These are phyloP conservation scores for Athetis lepigone DNA, from an alignment of 2,888 invertebrate genomes.

Conservation along the genomic window DNA sequence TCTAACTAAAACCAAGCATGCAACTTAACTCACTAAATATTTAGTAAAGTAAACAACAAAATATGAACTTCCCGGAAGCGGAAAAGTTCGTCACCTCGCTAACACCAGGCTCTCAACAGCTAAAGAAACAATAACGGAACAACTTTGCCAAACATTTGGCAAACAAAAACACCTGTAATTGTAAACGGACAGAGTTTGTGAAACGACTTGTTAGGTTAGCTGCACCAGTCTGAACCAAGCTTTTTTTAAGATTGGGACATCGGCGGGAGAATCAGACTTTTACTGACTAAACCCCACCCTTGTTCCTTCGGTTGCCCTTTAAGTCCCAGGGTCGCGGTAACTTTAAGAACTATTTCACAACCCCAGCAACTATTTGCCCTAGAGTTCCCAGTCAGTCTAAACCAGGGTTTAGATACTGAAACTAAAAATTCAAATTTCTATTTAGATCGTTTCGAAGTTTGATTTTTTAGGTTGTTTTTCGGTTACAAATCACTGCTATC, in stretches of 20 bases:
- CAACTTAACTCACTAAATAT: constrained; percentile 28
- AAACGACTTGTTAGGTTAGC: constrained; percentile 44
- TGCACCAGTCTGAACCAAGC: too few relatives aligned
- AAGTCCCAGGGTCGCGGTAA: too few relatives aligned
- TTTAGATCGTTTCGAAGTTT: constrained; percentile 11
- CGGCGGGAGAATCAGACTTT: too few relatives aligned
- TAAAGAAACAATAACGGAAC: constrained; percentile 50
- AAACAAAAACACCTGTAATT: constrained; percentile 74
- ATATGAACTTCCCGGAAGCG: constrained; percentile 35
- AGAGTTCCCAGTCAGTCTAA: too few relatives aligned
- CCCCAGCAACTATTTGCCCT: too few relatives aligned
- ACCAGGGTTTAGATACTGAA: constrained; percentile 20
- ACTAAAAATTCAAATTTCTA: constrained; percentile 14
- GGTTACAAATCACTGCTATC: constrained; percentile 52
- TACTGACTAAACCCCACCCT: too few relatives aligned
- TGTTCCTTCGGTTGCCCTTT: too few relatives aligned
- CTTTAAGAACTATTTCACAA: too few relatives aligned
- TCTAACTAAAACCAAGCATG: neutral
- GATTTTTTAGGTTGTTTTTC: constrained; percentile 25
- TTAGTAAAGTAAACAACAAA: constrained; percentile 37
- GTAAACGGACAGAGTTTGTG: constrained; percentile 60
- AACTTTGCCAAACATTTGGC: constrained; percentile 65
- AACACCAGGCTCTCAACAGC: constrained; percentile 48
- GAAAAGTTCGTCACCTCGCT: constrained; percentile 55
- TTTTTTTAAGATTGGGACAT: too few relatives aligned